Evolutionary conservation across 2,113 vertebrate genomes (phyloP).

Genomic region (Chascanopsetta lugubris): DNA sequence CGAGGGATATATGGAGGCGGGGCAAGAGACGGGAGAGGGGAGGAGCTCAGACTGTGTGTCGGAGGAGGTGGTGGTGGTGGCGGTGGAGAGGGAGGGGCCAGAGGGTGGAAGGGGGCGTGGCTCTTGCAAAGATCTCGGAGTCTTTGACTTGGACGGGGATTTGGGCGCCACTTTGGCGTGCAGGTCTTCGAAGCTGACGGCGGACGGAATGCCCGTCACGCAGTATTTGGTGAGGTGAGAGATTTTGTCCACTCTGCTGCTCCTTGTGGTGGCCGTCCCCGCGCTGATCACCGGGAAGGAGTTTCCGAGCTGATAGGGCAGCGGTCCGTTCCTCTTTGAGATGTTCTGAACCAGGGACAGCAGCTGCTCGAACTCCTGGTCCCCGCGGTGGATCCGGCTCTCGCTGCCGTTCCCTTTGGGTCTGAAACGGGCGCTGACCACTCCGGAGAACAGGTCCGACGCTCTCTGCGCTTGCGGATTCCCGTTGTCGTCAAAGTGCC

Average conservation of each 20-base stretch:
- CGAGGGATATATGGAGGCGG: slow-evolving; percentile 64
- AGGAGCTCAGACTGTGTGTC: slow-evolving; percentile 43
- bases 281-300: slow-evolving; percentile 10
- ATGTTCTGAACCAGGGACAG: slow-evolving; percentile 62
- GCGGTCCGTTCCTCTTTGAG: slow-evolving; percentile 49
- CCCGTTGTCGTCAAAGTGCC: slow-evolving; percentile 66
- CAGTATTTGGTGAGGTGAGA: slow-evolving; percentile 6
- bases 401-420: slow-evolving; percentile 60
- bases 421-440: slow-evolving; percentile 69
- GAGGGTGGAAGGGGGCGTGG: slow-evolving; percentile 74
- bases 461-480: slow-evolving; percentile 38
- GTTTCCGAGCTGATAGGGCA: slow-evolving; percentile 60
- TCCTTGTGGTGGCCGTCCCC: background rate
- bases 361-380: slow-evolving; percentile 60
- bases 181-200: slow-evolving; percentile 74
- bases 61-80: slow-evolving; percentile 51
- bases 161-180: slow-evolving; percentile 75
- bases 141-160: slow-evolving; percentile 56
- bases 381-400: slow-evolving; percentile 46
- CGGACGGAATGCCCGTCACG: slow-evolving; percentile 17
- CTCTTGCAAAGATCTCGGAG: slow-evolving; percentile 72
- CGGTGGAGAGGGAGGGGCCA: slow-evolving; percentile 27
- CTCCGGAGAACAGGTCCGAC: slow-evolving; percentile 28
- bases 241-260: background rate
- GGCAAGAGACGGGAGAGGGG: slow-evolving; percentile 63